Conservation (phyloP, 2,113 vertebrate species). For the Syngnathus scovelli region DNA sequence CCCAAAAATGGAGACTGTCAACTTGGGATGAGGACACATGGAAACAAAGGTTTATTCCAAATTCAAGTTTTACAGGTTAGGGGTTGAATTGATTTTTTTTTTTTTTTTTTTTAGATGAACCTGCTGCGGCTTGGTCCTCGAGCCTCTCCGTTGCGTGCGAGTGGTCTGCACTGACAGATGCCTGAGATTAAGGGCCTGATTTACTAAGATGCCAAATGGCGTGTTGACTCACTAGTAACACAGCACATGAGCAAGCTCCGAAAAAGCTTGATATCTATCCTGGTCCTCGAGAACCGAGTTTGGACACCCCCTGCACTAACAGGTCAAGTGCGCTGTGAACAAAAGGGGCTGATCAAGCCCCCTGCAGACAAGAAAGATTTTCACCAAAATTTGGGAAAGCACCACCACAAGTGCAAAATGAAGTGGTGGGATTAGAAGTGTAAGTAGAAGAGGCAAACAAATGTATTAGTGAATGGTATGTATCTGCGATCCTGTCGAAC, state of each 20-base stretch:
- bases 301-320: too few species aligned
- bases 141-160: conserved; percentile 2
- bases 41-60: conserved; percentile 22
- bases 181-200: conserved; percentile 60
- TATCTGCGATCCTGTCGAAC: neutral
- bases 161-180: conserved; percentile 56
- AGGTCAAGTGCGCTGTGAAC: too few species aligned
- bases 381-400: neutral
- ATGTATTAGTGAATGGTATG: neutral
- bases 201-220: neutral
- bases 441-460: neutral
- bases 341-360: too few species aligned
- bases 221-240: neutral
- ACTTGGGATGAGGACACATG: conserved; percentile 25
- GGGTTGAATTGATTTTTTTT: conserved; percentile 6
- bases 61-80: conserved; percentile 66
- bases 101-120: neutral
- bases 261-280: too few species aligned
- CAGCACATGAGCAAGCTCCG: too few species aligned
- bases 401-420: too few species aligned
- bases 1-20: conserved; percentile 36
- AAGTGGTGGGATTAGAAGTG: neutral
- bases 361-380: neutral
- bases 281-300: too few species aligned
- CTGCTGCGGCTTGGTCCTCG: conserved; percentile 20